Conservation (phyloP, 1,140 invertebrate species). For the Geopemphigus sp. region DNA sequence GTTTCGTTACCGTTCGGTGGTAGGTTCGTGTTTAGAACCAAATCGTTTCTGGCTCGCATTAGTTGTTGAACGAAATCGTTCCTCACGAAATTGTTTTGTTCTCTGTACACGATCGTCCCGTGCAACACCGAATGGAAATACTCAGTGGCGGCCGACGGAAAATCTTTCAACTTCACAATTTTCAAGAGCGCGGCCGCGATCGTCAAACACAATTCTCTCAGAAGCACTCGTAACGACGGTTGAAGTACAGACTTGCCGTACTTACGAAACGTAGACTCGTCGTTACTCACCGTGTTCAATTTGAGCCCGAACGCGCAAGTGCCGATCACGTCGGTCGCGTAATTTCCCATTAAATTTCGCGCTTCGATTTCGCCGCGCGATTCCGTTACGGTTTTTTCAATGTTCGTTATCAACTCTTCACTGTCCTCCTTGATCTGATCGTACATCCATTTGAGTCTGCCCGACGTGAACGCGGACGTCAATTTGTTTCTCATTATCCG, state of each 20-base stretch:
- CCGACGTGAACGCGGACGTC: slow-evolving; percentile 61
- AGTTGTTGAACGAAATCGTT: slow-evolving; percentile 55
- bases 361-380: not conserved
- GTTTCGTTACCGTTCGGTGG: no score
- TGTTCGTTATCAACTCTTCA: not conserved
- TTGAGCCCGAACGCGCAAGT: slow-evolving; percentile 53
- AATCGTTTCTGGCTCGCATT: slow-evolving; percentile 48
- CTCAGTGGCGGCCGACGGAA: slow-evolving; percentile 48
- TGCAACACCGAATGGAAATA: slow-evolving; percentile 53
- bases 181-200: not conserved
- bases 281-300: slow-evolving; percentile 56
- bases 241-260: slow-evolving; percentile 53
- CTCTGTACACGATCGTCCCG: slow-evolving; percentile 53
- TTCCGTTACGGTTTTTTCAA: no score
- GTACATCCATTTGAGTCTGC: slow-evolving; percentile 63
- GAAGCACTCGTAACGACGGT: slow-evolving; percentile 16
- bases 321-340: slow-evolving; percentile 53
- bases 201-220: slow-evolving; percentile 1
- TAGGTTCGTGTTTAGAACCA: not conserved
- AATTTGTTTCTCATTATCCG: slow-evolving; percentile 58
- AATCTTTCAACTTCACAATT: not conserved
- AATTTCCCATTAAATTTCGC: slow-evolving; percentile 36
- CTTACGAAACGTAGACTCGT: slow-evolving; percentile 59
- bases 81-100: slow-evolving; percentile 52
- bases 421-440: slow-evolving; percentile 57